These are phyloP conservation scores for Etheostoma perlongum DNA, from an alignment of 2,797 vertebrate species.

Conservation along the genomic window DNA sequence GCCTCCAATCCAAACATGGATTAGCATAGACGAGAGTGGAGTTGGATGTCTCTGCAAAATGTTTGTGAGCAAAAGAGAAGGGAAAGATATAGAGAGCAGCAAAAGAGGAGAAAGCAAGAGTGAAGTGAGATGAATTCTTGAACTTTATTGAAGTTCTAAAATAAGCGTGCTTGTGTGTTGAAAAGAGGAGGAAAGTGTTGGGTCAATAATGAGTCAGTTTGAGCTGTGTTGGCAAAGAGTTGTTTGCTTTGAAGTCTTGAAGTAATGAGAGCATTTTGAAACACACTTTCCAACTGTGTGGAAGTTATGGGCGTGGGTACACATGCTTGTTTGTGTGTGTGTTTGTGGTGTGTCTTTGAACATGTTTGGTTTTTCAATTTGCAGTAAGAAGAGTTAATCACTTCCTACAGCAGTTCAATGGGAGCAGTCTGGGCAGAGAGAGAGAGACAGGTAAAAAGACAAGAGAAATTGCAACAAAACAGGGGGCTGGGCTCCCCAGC, in stretches of 20 bases:
- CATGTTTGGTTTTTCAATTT: conserved; percentile 58
- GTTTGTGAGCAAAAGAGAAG: conserved; percentile 42
- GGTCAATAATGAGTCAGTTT: conserved; percentile 63
- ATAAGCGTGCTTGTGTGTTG: conserved; percentile 22
- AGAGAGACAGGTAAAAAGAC: conserved; percentile 22
- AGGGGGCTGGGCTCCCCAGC: conserved; percentile 19
- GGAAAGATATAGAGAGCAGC: not conserved
- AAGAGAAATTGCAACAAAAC: conserved; percentile 39
- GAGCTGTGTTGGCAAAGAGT: conserved; percentile 45
- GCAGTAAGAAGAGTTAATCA: conserved; percentile 68
- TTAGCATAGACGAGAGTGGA: conserved; percentile 70
- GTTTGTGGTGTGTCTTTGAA: conserved; percentile 35
- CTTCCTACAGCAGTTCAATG: conserved; percentile 57
- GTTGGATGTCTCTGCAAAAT: conserved; percentile 44
- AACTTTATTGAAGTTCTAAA: conserved; percentile 18
- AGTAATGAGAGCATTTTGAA: conserved; percentile 65
- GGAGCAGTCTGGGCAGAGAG: conserved; percentile 35
- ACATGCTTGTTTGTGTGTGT: conserved; percentile 43
- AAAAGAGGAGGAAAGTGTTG: conserved; percentile 22
- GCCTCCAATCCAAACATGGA: conserved; percentile 77
- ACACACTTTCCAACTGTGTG: conserved; percentile 33
- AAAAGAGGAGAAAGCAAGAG: conserved; percentile 4
- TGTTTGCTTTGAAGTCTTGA: conserved; percentile 67
- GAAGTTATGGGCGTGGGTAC: conserved; percentile 30
- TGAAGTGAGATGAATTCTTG: conserved; percentile 27